Base-by-base conservation (phyloP, 2,888 invertebrate genomes). In the Sphaeridia pumilis region DNA sequence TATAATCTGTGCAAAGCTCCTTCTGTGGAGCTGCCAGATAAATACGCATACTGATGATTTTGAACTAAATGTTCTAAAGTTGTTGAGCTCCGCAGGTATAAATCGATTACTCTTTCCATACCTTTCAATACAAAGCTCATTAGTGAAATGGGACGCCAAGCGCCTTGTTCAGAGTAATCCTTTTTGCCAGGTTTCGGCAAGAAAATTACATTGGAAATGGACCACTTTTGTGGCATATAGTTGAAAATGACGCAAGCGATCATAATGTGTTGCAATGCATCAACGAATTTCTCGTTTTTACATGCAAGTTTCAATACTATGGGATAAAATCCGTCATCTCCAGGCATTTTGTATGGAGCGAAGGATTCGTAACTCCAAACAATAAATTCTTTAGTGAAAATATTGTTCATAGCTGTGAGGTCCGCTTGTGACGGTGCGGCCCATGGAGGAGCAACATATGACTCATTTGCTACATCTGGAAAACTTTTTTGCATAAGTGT, bases 41-140 rank as follows among this genome's bases (percentile, higher is more conserved):
- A 31, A 34, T 59, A 59, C 10, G 47, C 47, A 22, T 7, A 47
- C 24, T 47, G 47, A n/a, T n/a, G n/a, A n/a, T n/a, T n/a, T n/a
- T n/a, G n/a, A n/a, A n/a, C n/a, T n/a, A n/a, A n/a, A n/a, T n/a
- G n/a, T n/a, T n/a, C n/a, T n/a, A n/a, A n/a, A n/a, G n/a, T n/a
- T n/a, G n/a, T n/a, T n/a, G n/a, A n/a, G n/a, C n/a, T n/a, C n/a
- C n/a, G n/a, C n/a, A n/a, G n/a, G n/a, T n/a, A n/a, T n/a, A n/a
- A n/a, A n/a, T n/a, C n/a, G n/a, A 38, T 17, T 5, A 38, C 5
- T 12, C 5, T 38, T 20, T 38, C 38, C 38, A 17, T 14, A 38
- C 5, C 17, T 31, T 31, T 31, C 10, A 31, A 14, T 10, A 31
- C 10, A 31, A 31, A 31, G 31, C 10, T 10, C 7, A 14, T 10